Evolutionary conservation across 2,113 vertebrate species (phyloP).

Genomic region (Strix uralensis): DNA sequence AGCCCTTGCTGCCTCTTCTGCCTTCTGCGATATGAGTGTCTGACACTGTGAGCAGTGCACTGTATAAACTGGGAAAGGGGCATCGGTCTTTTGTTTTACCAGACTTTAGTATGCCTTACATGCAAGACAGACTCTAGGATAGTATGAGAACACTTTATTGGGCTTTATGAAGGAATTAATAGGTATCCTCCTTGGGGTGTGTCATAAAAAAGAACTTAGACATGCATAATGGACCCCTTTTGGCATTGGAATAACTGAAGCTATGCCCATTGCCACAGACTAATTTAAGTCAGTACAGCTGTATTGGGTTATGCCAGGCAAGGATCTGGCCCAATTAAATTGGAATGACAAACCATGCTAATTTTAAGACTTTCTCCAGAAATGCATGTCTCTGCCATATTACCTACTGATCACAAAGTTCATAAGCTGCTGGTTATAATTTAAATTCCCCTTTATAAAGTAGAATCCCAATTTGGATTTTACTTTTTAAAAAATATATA

Average conservation of each 20-base stretch:
- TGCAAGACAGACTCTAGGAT: not conserved
- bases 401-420: not conserved
- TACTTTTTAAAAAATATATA: not conserved
- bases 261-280: not conserved
- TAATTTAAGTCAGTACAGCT: not conserved
- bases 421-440: not conserved
- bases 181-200: not conserved
- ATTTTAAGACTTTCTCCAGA: slow-evolving; percentile 2
- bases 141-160: not conserved
- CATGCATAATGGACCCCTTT: not conserved
- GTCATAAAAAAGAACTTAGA: not conserved
- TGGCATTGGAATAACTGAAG: not conserved
- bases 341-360: not conserved
- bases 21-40: fast-evolving
- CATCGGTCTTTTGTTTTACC: not conserved
- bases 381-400: not conserved
- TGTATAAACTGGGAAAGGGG: not conserved
- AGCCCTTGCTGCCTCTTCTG: not conserved
- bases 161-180: not conserved
- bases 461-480: not conserved
- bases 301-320: not conserved
- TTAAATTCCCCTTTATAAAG: not conserved
- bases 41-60: fast-evolving
- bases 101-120: not conserved
- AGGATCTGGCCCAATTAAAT: not conserved